Conservation (phyloP, 2,113 vertebrate species). For the Hyaena hyaena region DNA sequence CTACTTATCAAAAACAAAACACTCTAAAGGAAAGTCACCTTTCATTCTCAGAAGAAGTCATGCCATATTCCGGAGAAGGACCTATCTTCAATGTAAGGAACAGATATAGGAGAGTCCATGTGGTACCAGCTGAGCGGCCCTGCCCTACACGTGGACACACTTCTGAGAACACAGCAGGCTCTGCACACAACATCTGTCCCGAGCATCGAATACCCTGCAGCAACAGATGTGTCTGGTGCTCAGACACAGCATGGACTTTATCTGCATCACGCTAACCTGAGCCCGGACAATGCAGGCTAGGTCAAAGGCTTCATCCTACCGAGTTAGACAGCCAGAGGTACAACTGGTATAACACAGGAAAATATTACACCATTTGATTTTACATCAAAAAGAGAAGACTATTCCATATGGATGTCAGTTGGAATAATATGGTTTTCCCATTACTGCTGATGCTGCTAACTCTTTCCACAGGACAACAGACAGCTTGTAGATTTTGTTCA, state of each 20-base stretch:
- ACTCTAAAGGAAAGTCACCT: not conserved
- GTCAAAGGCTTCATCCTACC: not conserved
- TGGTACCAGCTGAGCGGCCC: not conserved
- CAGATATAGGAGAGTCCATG: not conserved
- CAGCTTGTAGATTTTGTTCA: not conserved
- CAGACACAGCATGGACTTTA: not conserved
- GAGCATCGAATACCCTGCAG: not conserved
- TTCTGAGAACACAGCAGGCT: not conserved
- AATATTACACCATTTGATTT: conserved; percentile 34
- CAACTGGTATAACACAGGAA: not conserved
- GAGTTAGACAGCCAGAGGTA: not conserved
- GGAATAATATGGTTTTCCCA: not conserved
- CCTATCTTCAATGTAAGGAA: not conserved
- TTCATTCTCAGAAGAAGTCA: not conserved
- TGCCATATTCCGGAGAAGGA: not conserved
- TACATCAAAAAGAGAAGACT: not conserved
- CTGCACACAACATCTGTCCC: not conserved
- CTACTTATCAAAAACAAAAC: not conserved
- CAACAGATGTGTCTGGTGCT: conserved; percentile 34
- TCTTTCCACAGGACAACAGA: not conserved
- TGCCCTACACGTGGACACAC: not conserved
- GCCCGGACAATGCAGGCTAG: not conserved
- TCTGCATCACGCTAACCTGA: conserved; percentile 16
- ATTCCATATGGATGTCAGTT: not conserved
- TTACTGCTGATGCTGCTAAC: not conserved